phyloP scores from a whole-genome alignment of 2,888 invertebrate genomes.

The Drosophila austrosaltans region DNA sequence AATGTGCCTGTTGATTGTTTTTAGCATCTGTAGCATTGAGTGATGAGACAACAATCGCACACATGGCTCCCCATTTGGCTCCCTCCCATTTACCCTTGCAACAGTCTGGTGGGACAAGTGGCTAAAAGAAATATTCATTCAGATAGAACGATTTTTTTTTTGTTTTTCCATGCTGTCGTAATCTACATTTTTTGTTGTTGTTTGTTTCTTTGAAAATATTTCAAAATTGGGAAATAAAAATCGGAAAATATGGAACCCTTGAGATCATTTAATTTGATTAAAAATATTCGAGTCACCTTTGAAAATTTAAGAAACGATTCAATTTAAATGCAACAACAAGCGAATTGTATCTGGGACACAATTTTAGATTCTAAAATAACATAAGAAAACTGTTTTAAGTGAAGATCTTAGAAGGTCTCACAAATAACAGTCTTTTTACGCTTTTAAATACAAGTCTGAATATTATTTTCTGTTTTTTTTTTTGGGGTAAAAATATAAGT shows the following conservation, averaged over 20 bases:
- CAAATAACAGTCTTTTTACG: too few relatives aligned
- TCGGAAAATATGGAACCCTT: constrained; percentile 3
- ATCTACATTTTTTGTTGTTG: not conserved
- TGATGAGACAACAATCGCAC: constrained; percentile 57
- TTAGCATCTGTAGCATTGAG: constrained; percentile 69
- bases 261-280: constrained; percentile 11
- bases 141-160: not conserved
- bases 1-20: constrained; percentile 68
- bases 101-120: constrained; percentile 8
- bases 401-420: too few relatives aligned
- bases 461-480: too few relatives aligned
- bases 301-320: not conserved
- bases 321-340: not conserved
- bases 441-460: too few relatives aligned
- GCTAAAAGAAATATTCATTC: constrained; percentile 14
- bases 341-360: not conserved
- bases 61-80: constrained; percentile 37
- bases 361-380: not conserved
- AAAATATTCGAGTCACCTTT: not conserved
- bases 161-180: not conserved
- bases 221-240: constrained; percentile 3
- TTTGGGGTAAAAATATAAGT: too few relatives aligned
- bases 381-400: too few relatives aligned
- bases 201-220: not conserved
- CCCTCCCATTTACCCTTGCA: not conserved